Base-by-base conservation (phyloP, 2,797 vertebrate genomes). In the Paratrypauchen microcephalus region DNA sequence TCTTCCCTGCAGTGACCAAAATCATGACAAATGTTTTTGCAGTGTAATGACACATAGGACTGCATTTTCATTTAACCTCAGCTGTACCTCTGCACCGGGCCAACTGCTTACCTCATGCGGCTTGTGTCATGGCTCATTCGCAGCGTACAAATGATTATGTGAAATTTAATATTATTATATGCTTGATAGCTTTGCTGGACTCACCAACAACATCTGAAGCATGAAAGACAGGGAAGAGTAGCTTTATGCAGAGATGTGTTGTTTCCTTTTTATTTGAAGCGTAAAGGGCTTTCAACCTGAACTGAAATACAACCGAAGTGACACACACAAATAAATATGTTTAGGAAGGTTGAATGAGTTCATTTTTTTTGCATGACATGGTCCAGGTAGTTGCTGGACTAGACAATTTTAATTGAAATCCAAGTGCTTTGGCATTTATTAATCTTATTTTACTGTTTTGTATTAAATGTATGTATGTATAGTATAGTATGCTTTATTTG, bases 31-130 rank as follows among this genome's bases (percentile, higher is more conserved):
- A 84, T 86, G 74, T 75, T 90, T 88, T 86, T 82, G 77, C 78
- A 70, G 72, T 68, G 78, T 85, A 87, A 83, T 90, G 83, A 88
- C 85, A 87, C 85, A 85, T 88, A 75, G 65, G 64, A 39, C 86
- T 85, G 84, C 81, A 85, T 87, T 90, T 90, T 79, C 77, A 55
- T 83, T 90, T 87, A 85, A 87, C 81, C 85, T 86, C 69, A 61
- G 80, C 75, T 88, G 58, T 60, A 84, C 87, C 85, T 84, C 79
- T 69, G 52, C 19, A 72, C 66, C 32, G 21, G 75, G 80, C 87
- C 89, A 89, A 83, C 66, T 71, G 65, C 81, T 87, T 86, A 87
- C 86, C 81, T 91, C 85, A 88, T 88, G 73, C 64, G 64, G 81
- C 72, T 68, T 68, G 66, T 79, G 76, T 86, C 77, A 86, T 64